A percentile compares a stretch with the other conserved stretches of the same genome.
Conservation (phyloP, 1,140 invertebrate species). For the Cephus cinctus region DNA sequence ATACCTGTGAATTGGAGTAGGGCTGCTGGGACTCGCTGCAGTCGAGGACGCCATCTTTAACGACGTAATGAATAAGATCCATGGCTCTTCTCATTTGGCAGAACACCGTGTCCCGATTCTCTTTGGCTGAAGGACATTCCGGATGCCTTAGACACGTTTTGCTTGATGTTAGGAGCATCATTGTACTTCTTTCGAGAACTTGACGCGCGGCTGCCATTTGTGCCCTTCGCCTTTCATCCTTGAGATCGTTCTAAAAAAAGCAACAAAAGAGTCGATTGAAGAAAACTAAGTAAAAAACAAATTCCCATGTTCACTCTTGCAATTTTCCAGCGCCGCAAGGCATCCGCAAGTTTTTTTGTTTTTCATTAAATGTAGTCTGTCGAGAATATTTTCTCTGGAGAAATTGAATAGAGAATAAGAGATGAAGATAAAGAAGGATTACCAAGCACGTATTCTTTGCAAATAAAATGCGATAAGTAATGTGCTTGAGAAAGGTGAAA, state of each 20-base stretch:
- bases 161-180: slow-evolving; percentile 95
- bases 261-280: not conserved
- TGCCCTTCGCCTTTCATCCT: slow-evolving; percentile 90
- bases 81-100: slow-evolving; percentile 96
- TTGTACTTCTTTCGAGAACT: slow-evolving; percentile 95
- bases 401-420: too few relatives aligned
- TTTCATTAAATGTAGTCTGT: too few relatives aligned
- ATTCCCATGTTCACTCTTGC: not conserved
- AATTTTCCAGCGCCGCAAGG: too few relatives aligned
- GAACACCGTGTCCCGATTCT: slow-evolving; percentile 96
- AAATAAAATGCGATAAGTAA: too few relatives aligned
- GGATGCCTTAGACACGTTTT: slow-evolving; percentile 95
- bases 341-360: too few relatives aligned
- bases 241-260: slow-evolving; percentile 77
- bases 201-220: slow-evolving; percentile 94
- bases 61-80: slow-evolving; percentile 96
- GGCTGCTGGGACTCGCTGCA: slow-evolving; percentile 54
- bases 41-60: slow-evolving; percentile 87
- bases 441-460: too few relatives aligned
- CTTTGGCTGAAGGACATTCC: slow-evolving; percentile 86
- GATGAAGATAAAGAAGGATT: too few relatives aligned
- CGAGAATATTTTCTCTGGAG: too few relatives aligned
- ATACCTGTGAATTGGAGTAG: slow-evolving; percentile 53
- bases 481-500: too few relatives aligned
- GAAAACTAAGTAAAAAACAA: not conserved